Evolutionary conservation across 2,888 invertebrate genomes (phyloP), one percentile per base, ranked within the genome.

Genomic region (Danaus chrysippus): DNA sequence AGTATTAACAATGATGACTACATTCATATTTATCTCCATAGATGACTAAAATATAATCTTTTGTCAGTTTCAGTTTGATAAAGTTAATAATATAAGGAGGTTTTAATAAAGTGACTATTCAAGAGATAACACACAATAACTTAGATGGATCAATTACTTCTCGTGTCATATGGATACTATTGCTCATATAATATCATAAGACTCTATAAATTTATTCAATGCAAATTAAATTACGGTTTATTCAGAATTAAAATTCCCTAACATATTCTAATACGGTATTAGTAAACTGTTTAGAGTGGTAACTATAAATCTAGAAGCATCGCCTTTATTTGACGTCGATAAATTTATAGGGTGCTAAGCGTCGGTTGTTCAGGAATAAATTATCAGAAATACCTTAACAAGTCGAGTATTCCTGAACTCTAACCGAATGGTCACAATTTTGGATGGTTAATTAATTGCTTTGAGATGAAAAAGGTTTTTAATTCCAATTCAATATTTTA

Each of bases 301-400:
- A 66, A 70, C 68, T 68, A 72, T 73, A 73, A 73, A 73, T 73
- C 70, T 71, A 65, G 56, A 66, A 65, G 63, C 68, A 69, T 71
- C 72, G 68, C 69, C 67, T 67, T 68, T 71, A 72, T 71, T 73
- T 71, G 86, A 84, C 84, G 78, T 68, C 72, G 75, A 79, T 79
- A 80, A 82, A 87, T 87, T 87, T 86, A 87, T 87, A 74, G 82
- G 81, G 81, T 81, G 84, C 78, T 82, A 83, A 84, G 84, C 78
- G 81, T 75, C 72, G 76, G 74, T 70, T 70, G 61, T 63, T 66
- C 59, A 61, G 64, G 76, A 78, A 83, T 84, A 84, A 84, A 82
- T 86, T 84, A 69, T 67, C 58, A 68, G 58, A 43, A 44, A 64
- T 61, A 65, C 66, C 69, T 63, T 67, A 68, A 68, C 61, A 62